A percentile compares a stretch with the other conserved stretches of the same genome.
Conservation (phyloP, 2,888 invertebrate genomes). For the Brassicogethes aeneus region DNA sequence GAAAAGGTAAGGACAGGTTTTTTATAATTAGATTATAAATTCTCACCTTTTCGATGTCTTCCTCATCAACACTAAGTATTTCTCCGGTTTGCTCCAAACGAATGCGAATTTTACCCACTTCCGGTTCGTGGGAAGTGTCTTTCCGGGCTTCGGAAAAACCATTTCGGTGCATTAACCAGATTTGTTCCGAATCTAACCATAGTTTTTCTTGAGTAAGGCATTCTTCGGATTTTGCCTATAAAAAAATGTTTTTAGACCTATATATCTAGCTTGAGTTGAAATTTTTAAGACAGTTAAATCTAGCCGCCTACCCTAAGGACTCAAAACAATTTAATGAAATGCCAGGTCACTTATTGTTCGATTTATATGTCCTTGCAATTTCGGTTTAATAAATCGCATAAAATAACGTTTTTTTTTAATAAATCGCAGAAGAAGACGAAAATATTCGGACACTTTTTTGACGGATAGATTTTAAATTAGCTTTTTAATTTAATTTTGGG, state of each 20-base stretch:
- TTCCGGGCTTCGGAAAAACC: constrained; percentile 76
- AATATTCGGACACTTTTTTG: too few relatives aligned
- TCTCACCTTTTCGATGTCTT: constrained; percentile 84
- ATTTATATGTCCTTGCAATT: too few relatives aligned
- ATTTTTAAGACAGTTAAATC: too few relatives aligned
- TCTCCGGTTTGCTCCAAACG: constrained; percentile 75
- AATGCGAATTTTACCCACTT: constrained; percentile 62
- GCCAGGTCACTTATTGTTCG: too few relatives aligned
- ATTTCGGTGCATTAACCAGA: constrained; percentile 90
- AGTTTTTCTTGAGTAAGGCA: constrained; percentile 54
- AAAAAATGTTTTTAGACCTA: constrained; percentile 21
- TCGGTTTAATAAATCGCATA: too few relatives aligned
- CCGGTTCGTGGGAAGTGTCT: constrained; percentile 29
- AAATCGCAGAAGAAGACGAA: too few relatives aligned
- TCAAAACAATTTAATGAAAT: too few relatives aligned
- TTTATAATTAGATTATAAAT: background rate
- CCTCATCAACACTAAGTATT: constrained; percentile 82
- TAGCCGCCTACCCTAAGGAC: too few relatives aligned
- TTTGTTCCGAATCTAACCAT: constrained; percentile 64
- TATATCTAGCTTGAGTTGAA: too few relatives aligned
- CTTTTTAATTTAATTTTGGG: too few relatives aligned
- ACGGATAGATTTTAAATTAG: too few relatives aligned
- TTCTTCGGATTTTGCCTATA: constrained; percentile 61
- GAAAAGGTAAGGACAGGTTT: constrained; percentile 7
- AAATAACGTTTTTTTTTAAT: too few relatives aligned